Conservation (phyloP, 2,888 invertebrate species). For the Bombylius major region DNA sequence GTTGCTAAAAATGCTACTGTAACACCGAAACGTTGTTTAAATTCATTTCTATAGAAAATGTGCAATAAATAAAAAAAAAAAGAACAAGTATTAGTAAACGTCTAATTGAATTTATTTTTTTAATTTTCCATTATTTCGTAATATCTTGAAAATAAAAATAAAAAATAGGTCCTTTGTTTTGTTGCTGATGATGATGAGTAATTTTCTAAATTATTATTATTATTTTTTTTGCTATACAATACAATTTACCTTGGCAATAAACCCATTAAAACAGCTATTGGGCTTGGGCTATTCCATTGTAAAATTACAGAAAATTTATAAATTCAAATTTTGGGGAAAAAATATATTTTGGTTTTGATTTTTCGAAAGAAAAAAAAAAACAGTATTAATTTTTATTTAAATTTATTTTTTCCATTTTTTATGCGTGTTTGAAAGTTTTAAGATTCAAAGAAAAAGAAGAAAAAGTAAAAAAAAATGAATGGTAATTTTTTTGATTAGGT, state of each 20-base stretch:
- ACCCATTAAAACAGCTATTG: slow-evolving; percentile 87
- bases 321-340: neutral
- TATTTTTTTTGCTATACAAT: slow-evolving; percentile 18
- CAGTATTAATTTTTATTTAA: no score
- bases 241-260: slow-evolving; percentile 81
- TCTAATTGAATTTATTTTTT: neutral
- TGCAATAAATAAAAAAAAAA: neutral
- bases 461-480: no score
- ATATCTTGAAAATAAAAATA: neutral
- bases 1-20: slow-evolving; percentile 80
- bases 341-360: no score
- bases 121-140: neutral
- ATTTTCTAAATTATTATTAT: neutral
- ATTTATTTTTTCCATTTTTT: no score
- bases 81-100: slow-evolving; percentile 7
- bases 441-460: no score
- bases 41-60: slow-evolving; percentile 51
- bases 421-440: no score
- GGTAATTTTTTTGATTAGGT: no score
- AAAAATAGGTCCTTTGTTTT: no score
- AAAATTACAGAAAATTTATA: slow-evolving; percentile 20
- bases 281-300: slow-evolving; percentile 53
- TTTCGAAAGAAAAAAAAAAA: no score
- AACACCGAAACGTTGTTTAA: slow-evolving; percentile 72
- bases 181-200: no score